Conservation (phyloP, 2,888 invertebrate species). For the Melanotus villosus region DNA sequence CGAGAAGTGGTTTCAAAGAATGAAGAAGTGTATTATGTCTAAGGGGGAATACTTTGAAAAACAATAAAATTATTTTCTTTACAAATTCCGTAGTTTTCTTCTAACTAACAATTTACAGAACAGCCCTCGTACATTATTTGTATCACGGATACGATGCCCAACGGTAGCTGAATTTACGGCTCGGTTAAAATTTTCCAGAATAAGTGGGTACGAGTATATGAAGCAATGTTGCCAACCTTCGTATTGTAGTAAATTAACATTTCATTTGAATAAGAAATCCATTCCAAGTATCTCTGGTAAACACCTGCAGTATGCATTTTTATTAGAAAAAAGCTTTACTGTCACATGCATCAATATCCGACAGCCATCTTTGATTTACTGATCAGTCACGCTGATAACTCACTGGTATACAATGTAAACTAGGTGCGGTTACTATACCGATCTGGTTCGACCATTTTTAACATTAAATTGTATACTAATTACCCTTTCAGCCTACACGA, state of each 20-base stretch:
- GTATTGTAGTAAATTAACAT: conserved; percentile 20
- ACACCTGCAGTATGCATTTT: conserved; percentile 41
- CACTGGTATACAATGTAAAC: conserved; percentile 7
- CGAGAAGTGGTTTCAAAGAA: too few relatives aligned
- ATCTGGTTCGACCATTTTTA: neutral
- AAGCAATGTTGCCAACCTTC: conserved; percentile 33
- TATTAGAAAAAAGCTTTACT: neutral
- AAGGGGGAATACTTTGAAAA: too few relatives aligned
- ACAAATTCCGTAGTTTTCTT: too few relatives aligned
- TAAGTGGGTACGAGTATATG: conserved; percentile 18
- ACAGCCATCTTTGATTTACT: conserved; percentile 33
- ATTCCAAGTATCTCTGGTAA: conserved; percentile 12
- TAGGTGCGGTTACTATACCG: conserved; percentile 11
- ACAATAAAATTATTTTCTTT: too few relatives aligned
- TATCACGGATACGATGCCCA: too few relatives aligned
- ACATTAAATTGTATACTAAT: conserved; percentile 25
- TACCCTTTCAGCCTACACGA: conserved; percentile 23
- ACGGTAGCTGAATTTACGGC: neutral
- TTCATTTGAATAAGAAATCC: conserved; percentile 36
- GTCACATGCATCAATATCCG: conserved; percentile 34
- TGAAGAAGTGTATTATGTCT: too few relatives aligned
- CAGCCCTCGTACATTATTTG: too few relatives aligned
- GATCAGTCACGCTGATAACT: conserved; percentile 21
- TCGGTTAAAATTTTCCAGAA: conserved; percentile 22
- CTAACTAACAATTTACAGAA: too few relatives aligned